phyloP scores from a whole-genome alignment of 2,113 vertebrate species.

The Blennius ocellaris region DNA sequence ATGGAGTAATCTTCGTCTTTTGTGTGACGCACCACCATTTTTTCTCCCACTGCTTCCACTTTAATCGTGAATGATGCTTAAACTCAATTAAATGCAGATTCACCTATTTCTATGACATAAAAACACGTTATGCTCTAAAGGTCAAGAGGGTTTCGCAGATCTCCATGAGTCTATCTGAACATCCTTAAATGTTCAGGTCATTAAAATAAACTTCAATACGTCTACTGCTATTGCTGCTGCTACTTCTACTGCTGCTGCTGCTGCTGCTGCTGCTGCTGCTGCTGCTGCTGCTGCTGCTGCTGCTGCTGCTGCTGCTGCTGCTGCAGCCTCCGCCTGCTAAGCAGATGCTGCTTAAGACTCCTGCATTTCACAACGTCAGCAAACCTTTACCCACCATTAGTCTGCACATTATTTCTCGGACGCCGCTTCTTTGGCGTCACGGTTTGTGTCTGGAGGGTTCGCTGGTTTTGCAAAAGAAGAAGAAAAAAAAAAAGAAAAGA shows the following conservation, averaged over 20 bases:
- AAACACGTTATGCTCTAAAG: too few species aligned
- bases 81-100: too few species aligned
- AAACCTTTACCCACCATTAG: slow-evolving; percentile 18
- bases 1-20: too few species aligned
- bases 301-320: background rate
- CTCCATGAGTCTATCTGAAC: too few species aligned
- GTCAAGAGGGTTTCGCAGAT: too few species aligned
- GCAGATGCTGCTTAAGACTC: background rate
- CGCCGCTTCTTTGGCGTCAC: background rate
- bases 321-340: background rate
- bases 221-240: slow-evolving; percentile 2
- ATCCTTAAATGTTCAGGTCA: too few species aligned
- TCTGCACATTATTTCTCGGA: slow-evolving; percentile 8
- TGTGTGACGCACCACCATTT: too few species aligned
- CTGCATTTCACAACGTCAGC: slow-evolving; percentile 12
- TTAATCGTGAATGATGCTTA: too few species aligned
- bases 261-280: too few species aligned
- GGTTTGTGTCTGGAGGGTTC: background rate
- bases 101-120: too few species aligned
- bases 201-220: background rate
- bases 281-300: too few species aligned
- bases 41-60: too few species aligned
- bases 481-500: background rate
- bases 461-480: background rate
- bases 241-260: slow-evolving; percentile 4